Conservation (phyloP, 2,888 invertebrate species). For the Apamea sordens region DNA sequence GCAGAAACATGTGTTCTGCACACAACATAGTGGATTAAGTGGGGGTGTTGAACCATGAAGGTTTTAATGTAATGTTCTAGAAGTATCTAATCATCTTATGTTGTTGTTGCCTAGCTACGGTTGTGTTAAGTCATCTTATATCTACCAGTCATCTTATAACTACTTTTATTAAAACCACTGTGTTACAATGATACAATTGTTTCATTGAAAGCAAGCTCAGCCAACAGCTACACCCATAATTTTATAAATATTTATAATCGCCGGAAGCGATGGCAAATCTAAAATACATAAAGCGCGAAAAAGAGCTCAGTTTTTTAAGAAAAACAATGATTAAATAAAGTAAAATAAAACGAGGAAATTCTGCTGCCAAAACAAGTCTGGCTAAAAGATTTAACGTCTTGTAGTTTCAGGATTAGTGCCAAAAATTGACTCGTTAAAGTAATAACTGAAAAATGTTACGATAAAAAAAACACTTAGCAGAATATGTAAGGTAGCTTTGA, state of each 20-base stretch:
- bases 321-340: background rate
- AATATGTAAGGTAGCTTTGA: background rate
- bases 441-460: slow-evolving; percentile 35
- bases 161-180: too few species aligned
- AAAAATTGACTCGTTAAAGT: slow-evolving; percentile 65
- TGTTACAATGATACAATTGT: too few species aligned
- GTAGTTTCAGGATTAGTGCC: slow-evolving; percentile 73
- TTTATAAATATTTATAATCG: background rate
- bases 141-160: too few species aligned
- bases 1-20: too few species aligned
- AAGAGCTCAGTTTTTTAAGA: background rate
- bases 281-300: background rate
- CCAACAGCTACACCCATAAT: too few species aligned
- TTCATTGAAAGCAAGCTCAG: too few species aligned
- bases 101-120: too few species aligned
- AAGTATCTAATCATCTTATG: too few species aligned
- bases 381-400: slow-evolving; percentile 63
- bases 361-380: slow-evolving; percentile 66
- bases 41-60: too few species aligned
- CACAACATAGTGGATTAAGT: too few species aligned
- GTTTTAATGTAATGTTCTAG: too few species aligned
- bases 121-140: too few species aligned
- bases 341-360: slow-evolving; percentile 17
- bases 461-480: slow-evolving; percentile 4
- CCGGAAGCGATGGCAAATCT: background rate